Percentiles rank a stretch among this genome's conserved stretches.
Conservation (phyloP, 2,797 vertebrate genomes). For the Gymnoscopelus braueri region DNA sequence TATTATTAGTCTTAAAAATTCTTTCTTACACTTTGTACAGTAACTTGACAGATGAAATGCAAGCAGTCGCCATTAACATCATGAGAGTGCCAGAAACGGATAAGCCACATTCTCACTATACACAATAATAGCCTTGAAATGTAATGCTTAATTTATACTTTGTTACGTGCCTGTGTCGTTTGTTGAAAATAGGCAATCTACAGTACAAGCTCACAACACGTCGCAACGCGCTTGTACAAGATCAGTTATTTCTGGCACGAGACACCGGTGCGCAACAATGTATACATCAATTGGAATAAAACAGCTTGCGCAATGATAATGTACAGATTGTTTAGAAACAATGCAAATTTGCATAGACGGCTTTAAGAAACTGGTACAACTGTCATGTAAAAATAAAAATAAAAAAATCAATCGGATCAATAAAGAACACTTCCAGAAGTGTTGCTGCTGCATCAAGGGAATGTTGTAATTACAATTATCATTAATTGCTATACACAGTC, state of each 20-base stretch:
- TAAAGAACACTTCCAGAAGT: constrained; percentile 51
- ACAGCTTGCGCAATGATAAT: constrained; percentile 80
- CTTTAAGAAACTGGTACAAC: constrained; percentile 79
- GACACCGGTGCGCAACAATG: too few relatives aligned
- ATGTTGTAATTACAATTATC: constrained; percentile 62
- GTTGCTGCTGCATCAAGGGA: constrained; percentile 58
- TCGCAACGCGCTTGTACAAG: too few relatives aligned
- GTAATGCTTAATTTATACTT: too few relatives aligned
- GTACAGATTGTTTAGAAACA: constrained; percentile 84
- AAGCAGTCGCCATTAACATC: constrained; percentile 89
- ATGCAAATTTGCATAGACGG: constrained; percentile 95
- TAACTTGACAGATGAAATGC: constrained; percentile 92
- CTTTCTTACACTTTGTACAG: constrained; percentile 98
- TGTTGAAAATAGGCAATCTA: too few relatives aligned
- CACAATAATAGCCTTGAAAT: constrained; percentile 70
- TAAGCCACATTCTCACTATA: constrained; percentile 87
- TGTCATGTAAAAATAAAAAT: constrained; percentile 44
- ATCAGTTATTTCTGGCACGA: too few relatives aligned
- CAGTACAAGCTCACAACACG: too few relatives aligned
- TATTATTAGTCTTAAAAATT: constrained; percentile 99
- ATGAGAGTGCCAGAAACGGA: constrained; percentile 76
- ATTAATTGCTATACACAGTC: constrained; percentile 48
- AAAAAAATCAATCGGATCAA: constrained; percentile 30
- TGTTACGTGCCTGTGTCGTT: too few relatives aligned
- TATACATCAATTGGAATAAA: constrained; percentile 56